These are phyloP conservation scores for Aphrophora alni DNA, from an alignment of 2,888 invertebrate genomes.

Conservation along the genomic window DNA sequence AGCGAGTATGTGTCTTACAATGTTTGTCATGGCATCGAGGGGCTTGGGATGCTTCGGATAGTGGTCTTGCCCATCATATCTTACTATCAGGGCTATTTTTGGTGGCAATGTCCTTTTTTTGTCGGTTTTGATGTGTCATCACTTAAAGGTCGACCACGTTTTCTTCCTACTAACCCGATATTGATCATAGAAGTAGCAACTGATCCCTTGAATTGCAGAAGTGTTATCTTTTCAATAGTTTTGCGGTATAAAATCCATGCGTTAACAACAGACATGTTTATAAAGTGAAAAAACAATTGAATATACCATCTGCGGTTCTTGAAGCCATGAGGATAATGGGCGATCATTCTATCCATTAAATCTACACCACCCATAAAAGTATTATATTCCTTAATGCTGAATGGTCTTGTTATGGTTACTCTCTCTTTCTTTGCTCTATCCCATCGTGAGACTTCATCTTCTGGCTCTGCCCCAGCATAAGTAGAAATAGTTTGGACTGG, in stretches of 20 bases:
- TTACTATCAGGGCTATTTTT: too few species aligned
- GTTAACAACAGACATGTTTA: slow-evolving; percentile 40
- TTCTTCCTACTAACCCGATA: neutral
- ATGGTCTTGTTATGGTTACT: too few species aligned
- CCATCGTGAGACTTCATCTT: too few species aligned
- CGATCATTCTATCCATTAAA: slow-evolving; percentile 40
- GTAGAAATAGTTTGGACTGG: too few species aligned
- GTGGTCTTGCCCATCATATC: neutral
- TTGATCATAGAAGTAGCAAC: neutral
- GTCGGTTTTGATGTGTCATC: neutral
- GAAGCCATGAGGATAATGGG: slow-evolving; percentile 40
- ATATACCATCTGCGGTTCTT: slow-evolving; percentile 41
- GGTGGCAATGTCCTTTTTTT: too few species aligned
- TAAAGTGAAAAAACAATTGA: slow-evolving; percentile 39
- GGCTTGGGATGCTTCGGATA: neutral
- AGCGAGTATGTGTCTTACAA: neutral
- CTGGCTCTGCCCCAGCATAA: too few species aligned
- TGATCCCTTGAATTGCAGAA: neutral
- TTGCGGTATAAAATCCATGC: slow-evolving; percentile 32
- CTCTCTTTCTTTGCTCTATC: too few species aligned
- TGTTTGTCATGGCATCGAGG: neutral
- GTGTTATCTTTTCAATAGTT: too few species aligned
- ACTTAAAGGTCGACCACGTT: neutral
- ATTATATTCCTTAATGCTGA: slow-evolving; percentile 35
- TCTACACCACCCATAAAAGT: too few species aligned